Conservation (phyloP, 92 coral and sea anemone genomes). For the Montipora capitata region DNA sequence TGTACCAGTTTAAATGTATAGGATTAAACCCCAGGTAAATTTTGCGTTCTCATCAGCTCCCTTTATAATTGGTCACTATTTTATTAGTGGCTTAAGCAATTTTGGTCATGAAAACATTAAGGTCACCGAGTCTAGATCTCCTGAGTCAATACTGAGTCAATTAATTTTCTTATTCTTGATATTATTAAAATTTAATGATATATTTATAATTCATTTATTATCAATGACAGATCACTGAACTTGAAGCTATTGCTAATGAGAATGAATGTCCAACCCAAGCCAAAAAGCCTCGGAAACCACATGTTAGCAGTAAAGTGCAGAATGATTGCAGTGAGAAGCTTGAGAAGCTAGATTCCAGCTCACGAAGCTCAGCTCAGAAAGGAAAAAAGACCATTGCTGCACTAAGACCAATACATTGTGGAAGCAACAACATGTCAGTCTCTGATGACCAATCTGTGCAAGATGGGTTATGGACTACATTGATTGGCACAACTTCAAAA, state of each 20-base stretch:
- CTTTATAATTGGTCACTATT: too few relatives aligned
- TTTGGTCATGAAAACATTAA: too few relatives aligned
- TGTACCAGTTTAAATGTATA: too few relatives aligned
- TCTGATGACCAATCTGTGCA: constrained; percentile 42
- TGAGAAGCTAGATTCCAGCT: constrained; percentile 42
- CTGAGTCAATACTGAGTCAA: neutral
- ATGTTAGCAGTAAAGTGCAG: constrained; percentile 38
- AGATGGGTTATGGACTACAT: constrained; percentile 79
- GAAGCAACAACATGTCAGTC: constrained; percentile 18
- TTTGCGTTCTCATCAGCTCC: too few relatives aligned
- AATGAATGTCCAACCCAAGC: constrained; percentile 13
- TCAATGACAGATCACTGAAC: constrained; percentile 38
- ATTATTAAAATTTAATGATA: neutral
- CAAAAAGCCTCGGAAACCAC: constrained; percentile 25
- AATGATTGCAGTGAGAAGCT: constrained; percentile 32
- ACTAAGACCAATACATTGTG: constrained; percentile 51
- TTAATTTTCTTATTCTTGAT: neutral
- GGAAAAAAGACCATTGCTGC: constrained; percentile 45
- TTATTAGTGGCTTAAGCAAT: too few relatives aligned
- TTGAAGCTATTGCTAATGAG: constrained; percentile 37
- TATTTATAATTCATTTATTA: neutral
- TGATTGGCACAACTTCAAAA: constrained; percentile 56
- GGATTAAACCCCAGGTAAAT: too few relatives aligned
- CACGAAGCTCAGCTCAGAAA: neutral
- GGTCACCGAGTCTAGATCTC: too few relatives aligned